Percentiles rank a stretch among this genome's conserved stretches.
These are phyloP conservation scores for Malurus alboscapulatus DNA, from an alignment of 2,113 vertebrate genomes.

Conservation along the genomic window DNA sequence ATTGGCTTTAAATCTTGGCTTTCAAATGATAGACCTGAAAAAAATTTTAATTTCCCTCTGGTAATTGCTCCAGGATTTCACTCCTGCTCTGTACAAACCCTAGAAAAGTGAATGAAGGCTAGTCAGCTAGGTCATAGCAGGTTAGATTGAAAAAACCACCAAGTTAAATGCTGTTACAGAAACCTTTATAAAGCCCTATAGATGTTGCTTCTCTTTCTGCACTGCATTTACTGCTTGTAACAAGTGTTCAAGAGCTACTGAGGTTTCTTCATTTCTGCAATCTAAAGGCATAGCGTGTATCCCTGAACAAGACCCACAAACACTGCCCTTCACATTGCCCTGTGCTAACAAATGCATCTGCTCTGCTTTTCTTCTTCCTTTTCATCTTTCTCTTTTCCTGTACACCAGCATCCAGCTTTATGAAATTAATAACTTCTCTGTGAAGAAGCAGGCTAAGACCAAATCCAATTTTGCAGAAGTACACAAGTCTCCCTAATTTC, in stretches of 20 bases:
- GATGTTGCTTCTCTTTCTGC: conserved; percentile 9
- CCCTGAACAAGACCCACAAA: neutral
- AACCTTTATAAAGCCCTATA: conserved; percentile 5
- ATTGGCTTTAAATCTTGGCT: conserved; percentile 44
- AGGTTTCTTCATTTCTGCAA: neutral
- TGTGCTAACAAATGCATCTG: neutral
- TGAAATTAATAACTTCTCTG: neutral
- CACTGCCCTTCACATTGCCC: neutral
- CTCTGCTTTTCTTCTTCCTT: neutral
- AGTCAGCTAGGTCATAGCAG: neutral
- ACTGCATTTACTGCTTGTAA: neutral
- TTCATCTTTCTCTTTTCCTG: neutral
- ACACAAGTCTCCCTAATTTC: neutral
- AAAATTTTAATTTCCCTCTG: neutral
- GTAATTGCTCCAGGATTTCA: neutral
- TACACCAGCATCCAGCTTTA: neutral
- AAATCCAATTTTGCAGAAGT: neutral
- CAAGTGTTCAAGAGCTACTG: neutral
- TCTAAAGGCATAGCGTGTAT: accelerated
- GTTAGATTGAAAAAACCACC: neutral
- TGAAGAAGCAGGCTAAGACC: neutral
- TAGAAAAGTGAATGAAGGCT: neutral
- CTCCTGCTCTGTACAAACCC: neutral
- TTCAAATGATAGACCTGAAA: neutral
- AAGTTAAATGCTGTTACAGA: neutral